Conservation (phyloP, 2,113 vertebrate genomes). For the Apistogramma diplotaenia region DNA sequence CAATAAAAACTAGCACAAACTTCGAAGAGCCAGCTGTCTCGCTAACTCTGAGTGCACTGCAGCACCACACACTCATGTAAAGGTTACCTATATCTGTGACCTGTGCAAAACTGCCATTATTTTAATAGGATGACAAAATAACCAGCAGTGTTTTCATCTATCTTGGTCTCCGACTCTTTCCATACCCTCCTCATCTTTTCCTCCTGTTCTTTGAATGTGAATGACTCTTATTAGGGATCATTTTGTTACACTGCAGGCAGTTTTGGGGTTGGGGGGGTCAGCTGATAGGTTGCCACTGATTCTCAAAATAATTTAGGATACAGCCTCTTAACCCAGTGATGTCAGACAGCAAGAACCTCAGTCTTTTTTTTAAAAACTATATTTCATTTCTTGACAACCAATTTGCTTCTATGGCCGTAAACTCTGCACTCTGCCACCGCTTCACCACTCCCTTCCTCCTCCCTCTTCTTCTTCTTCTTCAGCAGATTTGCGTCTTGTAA, state of each 20-base stretch:
- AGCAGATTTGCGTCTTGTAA: slow-evolving; percentile 19
- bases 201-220: slow-evolving; percentile 7
- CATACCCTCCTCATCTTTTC: neutral
- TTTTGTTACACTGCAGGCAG: neutral
- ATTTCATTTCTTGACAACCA: neutral
- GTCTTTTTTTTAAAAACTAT: neutral
- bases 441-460: neutral
- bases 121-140: neutral
- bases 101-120: neutral
- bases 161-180: neutral
- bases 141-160: neutral
- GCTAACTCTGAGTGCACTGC: neutral
- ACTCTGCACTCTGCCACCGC: slow-evolving; percentile 30
- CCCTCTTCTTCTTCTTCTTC: neutral
- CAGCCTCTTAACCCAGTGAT: neutral
- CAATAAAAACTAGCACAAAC: slow-evolving; percentile 11
- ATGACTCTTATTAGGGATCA: slow-evolving; percentile 2
- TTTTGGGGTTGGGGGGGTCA: neutral
- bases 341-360: neutral
- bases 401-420: neutral
- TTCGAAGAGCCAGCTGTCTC: neutral
- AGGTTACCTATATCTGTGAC: neutral
- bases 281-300: slow-evolving; percentile 18
- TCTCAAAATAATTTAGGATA: slow-evolving; percentile 28
- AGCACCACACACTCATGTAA: neutral